Evolutionary conservation across 2,888 invertebrate species (phyloP).

Genomic region (Nomada hirtipes): DNA sequence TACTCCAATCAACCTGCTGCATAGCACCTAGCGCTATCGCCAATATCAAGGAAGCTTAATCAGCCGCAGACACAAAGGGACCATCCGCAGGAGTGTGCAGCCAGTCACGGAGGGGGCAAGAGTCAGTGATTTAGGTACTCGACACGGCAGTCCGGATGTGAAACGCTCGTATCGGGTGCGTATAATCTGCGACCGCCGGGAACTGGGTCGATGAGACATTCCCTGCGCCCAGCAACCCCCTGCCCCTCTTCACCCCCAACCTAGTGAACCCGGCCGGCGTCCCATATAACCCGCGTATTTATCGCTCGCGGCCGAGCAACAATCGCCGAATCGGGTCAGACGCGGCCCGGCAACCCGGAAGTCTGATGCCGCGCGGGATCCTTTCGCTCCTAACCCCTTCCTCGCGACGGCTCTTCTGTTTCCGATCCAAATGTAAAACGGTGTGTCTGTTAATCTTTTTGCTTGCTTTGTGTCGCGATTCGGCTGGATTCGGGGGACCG

Average conservation of each 20-base stretch:
- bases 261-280: slow-evolving; percentile 30
- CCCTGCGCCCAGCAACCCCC: slow-evolving; percentile 41
- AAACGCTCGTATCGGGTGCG: slow-evolving; percentile 64
- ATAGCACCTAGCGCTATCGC: too few species aligned
- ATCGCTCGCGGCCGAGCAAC: slow-evolving; percentile 73
- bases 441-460: neutral
- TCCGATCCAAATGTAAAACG: neutral
- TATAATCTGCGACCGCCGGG: slow-evolving; percentile 62
- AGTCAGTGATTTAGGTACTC: slow-evolving; percentile 43
- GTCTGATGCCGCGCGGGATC: slow-evolving; percentile 27
- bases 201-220: slow-evolving; percentile 73
- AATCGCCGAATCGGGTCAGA: slow-evolving; percentile 74
- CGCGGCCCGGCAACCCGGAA: slow-evolving; percentile 60
- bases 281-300: slow-evolving; percentile 66
- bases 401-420: neutral
- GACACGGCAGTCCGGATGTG: slow-evolving; percentile 39
- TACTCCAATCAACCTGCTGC: too few species aligned
- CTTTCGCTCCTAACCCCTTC: slow-evolving; percentile 21
- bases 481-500: neutral
- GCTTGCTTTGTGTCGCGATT: too few species aligned
- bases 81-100: neutral
- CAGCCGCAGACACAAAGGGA: slow-evolving; percentile 4
- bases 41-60: neutral
- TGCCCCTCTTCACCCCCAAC: slow-evolving; percentile 11
- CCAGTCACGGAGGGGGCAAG: slow-evolving; percentile 15